phyloP scores from a whole-genome alignment of 1,140 invertebrate species.

The Philotrypesis tridentata region DNA sequence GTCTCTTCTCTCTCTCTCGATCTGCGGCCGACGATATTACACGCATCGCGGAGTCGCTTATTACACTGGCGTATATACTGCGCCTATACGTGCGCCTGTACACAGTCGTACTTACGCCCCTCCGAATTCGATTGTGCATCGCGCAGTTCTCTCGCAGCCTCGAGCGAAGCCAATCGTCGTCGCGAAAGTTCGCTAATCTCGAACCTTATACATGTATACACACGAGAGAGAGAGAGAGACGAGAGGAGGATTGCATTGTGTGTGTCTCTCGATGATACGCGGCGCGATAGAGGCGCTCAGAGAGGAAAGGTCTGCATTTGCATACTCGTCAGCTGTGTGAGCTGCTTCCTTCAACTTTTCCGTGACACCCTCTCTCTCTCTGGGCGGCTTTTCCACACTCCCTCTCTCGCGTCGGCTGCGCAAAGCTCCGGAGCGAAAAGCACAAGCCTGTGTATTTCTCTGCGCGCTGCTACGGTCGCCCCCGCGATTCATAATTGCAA shows the following conservation, averaged over 20 bases:
- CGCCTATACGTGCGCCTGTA: too few relatives aligned
- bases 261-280: constrained; percentile 48
- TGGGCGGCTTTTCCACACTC: constrained; percentile 16
- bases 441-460: constrained; percentile 61
- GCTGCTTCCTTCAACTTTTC: constrained; percentile 73
- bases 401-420: too few relatives aligned
- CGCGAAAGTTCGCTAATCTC: constrained; percentile 58
- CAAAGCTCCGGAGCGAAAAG: constrained; percentile 50
- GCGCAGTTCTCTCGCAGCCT: too few relatives aligned
- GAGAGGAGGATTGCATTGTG: constrained; percentile 61
- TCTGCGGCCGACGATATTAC: constrained; percentile 27
- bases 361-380: constrained; percentile 62
- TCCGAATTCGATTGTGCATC: not conserved
- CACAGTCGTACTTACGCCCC: too few relatives aligned
- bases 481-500: constrained; percentile 73
- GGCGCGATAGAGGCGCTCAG: constrained; percentile 52
- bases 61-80: too few relatives aligned
- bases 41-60: too few relatives aligned
- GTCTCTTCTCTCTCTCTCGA: not conserved
- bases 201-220: constrained; percentile 61
- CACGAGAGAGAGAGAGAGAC: too few relatives aligned
- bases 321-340: constrained; percentile 73
- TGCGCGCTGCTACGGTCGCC: too few relatives aligned
- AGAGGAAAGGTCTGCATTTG: constrained; percentile 66
- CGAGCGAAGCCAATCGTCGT: constrained; percentile 35